phyloP scores from a whole-genome alignment of 2,797 vertebrate genomes.

The Hemitrygon akajei region DNA sequence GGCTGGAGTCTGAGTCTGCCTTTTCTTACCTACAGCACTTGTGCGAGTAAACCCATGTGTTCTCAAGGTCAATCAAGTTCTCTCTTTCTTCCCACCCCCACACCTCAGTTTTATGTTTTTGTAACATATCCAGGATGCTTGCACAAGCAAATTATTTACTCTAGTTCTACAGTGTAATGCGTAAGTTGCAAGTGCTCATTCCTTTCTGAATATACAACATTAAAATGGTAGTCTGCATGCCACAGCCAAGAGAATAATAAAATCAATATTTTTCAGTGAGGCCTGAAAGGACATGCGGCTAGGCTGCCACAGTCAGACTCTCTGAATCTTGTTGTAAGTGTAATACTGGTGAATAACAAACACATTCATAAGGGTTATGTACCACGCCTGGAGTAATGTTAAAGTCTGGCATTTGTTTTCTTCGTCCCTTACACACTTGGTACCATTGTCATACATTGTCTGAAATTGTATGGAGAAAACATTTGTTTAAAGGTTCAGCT shows the following conservation, averaged over 20 bases:
- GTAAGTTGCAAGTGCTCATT: background rate
- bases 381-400: background rate
- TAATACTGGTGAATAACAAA: background rate
- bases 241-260: background rate
- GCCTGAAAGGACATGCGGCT: background rate
- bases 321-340: background rate
- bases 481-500: background rate
- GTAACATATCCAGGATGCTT: conserved; percentile 20
- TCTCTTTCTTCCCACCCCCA: background rate
- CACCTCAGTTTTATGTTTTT: background rate
- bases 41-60: conserved; percentile 4
- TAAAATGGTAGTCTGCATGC: background rate
- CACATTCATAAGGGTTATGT: background rate
- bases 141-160: background rate
- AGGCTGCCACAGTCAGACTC: background rate
- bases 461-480: background rate
- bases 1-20: background rate
- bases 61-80: conserved; percentile 8
- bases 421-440: background rate
- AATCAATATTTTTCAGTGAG: background rate
- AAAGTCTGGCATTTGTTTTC: conserved; percentile 6
- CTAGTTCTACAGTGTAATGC: background rate
- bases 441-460: background rate
- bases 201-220: background rate
- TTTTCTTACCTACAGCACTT: conserved; percentile 24